Base-by-base conservation (phyloP, 2,797 vertebrate genomes). In the Danio jaintianensis region DNA sequence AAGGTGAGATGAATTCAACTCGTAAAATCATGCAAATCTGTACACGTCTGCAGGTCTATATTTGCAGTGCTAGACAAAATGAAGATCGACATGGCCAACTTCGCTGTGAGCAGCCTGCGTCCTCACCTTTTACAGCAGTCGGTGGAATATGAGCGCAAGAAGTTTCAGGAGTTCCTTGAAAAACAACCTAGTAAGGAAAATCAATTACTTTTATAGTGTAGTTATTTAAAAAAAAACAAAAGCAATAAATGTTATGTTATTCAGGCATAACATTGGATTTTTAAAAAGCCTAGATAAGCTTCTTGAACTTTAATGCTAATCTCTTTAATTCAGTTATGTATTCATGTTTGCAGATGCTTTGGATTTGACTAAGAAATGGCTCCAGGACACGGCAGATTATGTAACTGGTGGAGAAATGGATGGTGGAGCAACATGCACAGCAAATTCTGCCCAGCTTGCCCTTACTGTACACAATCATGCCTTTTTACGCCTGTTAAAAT, bases 51-150 rank as follows among this genome's bases (percentile, higher is more conserved):
- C 88, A 99, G 98, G 92, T 94, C 93, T 2, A 98, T 98, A 85
- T 99, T 99, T 90, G 94, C 94, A 55, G 94, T 96, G 52, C 89
- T 99, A 92, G 96, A 98, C 91, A 90, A 97, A 81, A 99, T 99
- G 98, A 99, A 98, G 91, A 89, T 98, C 76, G 98, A 99, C 91
- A 98, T 98, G 97, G 97, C 96, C 12, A 99, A 99, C 92, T 98
- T 99, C 87, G 93, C 97, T 58, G 86, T 99, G 86, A 96, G 88
- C 86, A 97, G 96, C 91, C 94, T 99, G 86, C 92, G 96, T 82
- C 97, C 98, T 38, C 97, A 98, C 87, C 92, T 99, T 87, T 95
- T 98, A 94, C 96, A 98, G 89, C 98, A 98, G 80, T 98, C 98
- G 0, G 96, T 96, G 64, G 97, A 99, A 82, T 99, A 97, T 12